Conservation (phyloP, 2,113 vertebrate species). For the Rousettus leschenaultii region DNA sequence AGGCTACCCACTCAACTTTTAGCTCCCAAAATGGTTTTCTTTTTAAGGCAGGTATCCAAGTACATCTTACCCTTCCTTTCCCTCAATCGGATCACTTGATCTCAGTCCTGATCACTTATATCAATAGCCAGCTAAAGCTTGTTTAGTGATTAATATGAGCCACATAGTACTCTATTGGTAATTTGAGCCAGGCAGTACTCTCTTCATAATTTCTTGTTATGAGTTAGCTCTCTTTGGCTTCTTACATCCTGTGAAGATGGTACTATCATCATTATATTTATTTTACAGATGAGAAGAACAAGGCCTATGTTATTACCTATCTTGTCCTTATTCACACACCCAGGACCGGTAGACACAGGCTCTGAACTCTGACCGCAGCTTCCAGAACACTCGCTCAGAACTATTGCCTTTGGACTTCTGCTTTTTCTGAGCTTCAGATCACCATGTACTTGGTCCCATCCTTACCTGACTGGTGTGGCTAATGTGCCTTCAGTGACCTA, state of each 20-base stretch:
- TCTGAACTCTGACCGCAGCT: not conserved
- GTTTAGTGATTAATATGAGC: not conserved
- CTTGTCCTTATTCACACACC: not conserved
- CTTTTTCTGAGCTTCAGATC: not conserved
- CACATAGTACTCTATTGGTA: not conserved
- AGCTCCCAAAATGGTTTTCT: not conserved
- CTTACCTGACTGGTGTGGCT: not conserved
- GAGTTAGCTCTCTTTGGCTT: not conserved
- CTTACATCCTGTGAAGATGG: too few species aligned
- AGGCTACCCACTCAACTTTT: not conserved
- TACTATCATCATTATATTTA: not conserved
- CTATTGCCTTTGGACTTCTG: not conserved
- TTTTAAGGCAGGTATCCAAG: not conserved
- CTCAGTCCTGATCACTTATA: not conserved
- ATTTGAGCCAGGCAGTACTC: not conserved
- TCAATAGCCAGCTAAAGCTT: not conserved
- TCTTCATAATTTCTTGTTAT: not conserved
- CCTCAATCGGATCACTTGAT: not conserved
- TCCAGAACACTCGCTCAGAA: not conserved
- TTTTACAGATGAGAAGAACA: not conserved
- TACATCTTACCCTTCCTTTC: rapidly evolving
- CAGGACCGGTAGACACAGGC: not conserved
- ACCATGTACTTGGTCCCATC: too few species aligned
- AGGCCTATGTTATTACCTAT: not conserved
- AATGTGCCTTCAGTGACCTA: rapidly evolving